A percentile compares a stretch with the other conserved stretches of the same genome.
Conservation (phyloP, 2,113 vertebrate genomes). For the Amblyopsis rosae region DNA sequence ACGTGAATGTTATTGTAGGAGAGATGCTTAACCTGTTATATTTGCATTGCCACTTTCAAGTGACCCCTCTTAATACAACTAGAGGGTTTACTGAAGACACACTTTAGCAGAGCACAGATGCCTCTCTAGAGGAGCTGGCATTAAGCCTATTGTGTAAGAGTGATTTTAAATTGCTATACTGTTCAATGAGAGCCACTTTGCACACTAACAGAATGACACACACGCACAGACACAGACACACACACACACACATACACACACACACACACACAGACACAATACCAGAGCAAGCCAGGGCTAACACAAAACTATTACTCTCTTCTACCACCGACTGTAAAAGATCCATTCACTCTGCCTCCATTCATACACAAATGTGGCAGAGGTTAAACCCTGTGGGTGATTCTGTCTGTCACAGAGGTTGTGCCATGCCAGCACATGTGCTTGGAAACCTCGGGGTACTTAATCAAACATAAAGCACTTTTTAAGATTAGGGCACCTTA, state of each 20-base stretch:
- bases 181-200: not conserved
- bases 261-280: constrained; percentile 22
- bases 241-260: constrained; percentile 7
- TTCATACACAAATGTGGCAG: constrained; percentile 76
- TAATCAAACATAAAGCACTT: constrained; percentile 6
- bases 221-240: constrained; percentile 10
- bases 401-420: constrained; percentile 48
- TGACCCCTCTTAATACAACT: no score
- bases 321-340: constrained; percentile 50
- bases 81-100: no score
- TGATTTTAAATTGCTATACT: not conserved
- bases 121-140: no score
- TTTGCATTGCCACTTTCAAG: no score
- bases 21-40: no score
- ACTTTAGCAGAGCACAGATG: no score
- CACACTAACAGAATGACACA: not conserved
- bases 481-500: not conserved
- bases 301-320: constrained; percentile 15
- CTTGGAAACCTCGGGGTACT: not conserved
- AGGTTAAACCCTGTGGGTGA: constrained; percentile 56
- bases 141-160: not conserved
- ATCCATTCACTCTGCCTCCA: constrained; percentile 63
- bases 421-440: not conserved
- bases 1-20: no score
- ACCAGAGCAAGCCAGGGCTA: constrained; percentile 19